phyloP scores from a whole-genome alignment of 2,797 vertebrate species.

The Eulemur albifrons region DNA sequence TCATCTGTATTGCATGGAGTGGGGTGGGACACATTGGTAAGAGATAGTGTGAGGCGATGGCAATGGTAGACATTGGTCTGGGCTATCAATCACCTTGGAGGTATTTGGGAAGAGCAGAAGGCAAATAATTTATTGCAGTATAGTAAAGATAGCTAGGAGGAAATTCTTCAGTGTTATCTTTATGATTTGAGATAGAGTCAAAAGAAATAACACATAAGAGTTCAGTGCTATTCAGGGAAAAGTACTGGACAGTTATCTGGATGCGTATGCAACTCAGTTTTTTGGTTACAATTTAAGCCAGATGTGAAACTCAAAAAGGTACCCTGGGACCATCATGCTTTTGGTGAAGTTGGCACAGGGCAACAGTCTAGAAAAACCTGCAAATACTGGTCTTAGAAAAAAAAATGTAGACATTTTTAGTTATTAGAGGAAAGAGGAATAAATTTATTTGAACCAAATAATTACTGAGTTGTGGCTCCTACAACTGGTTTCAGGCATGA shows the following conservation, averaged over 20 bases:
- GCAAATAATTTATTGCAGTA: neutral
- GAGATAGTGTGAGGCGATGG: neutral
- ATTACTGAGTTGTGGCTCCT: neutral
- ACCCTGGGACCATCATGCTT: neutral
- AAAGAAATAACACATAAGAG: neutral
- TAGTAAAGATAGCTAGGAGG: neutral
- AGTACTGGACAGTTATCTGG: neutral
- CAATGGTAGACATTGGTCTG: neutral
- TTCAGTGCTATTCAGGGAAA: neutral
- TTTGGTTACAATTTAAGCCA: neutral
- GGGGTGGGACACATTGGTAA: neutral
- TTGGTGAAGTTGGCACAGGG: neutral
- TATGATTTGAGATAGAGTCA: neutral
- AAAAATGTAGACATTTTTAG: neutral
- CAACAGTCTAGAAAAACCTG: neutral
- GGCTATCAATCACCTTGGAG: neutral
- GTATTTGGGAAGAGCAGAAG: neutral
- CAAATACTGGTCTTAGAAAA: neutral
- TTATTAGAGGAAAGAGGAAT: neutral
- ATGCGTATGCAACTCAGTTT: neutral
- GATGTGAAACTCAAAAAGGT: neutral
- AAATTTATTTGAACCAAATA: conserved; percentile 6
- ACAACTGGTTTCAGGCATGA: neutral
- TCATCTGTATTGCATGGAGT: neutral
- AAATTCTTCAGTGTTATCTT: neutral